Evolutionary conservation across 2,888 invertebrate species (phyloP).

Genomic region (Clostera curtula): DNA sequence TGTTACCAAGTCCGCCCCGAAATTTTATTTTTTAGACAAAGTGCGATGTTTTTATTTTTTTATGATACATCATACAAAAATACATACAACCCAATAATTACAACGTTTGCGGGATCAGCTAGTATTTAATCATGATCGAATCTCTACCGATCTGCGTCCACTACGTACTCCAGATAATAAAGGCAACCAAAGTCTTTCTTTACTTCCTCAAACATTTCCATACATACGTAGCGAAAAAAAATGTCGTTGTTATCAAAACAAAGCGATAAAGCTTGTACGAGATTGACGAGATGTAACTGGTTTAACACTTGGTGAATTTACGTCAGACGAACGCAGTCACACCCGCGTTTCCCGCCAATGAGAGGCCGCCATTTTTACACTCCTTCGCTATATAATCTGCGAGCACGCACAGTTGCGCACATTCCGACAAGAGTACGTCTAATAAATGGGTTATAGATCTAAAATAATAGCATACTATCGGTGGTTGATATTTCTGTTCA

Average conservation of each 20-base stretch:
- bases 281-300: constrained; percentile 19
- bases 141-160: too few relatives aligned
- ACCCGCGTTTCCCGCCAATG: constrained; percentile 64
- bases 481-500: constrained; percentile 71
- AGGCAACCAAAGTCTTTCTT: too few relatives aligned
- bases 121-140: too few relatives aligned
- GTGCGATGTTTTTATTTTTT: too few relatives aligned
- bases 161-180: too few relatives aligned
- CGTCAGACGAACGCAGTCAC: constrained; percentile 40
- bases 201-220: too few relatives aligned
- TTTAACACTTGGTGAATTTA: constrained; percentile 13
- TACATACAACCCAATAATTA: too few relatives aligned
- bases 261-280: constrained; percentile 19
- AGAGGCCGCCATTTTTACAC: constrained; percentile 37
- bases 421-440: constrained; percentile 25
- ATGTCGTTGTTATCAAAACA: constrained; percentile 26
- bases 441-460: constrained; percentile 67
- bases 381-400: constrained; percentile 52
- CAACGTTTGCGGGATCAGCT: too few relatives aligned
- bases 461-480: constrained; percentile 59
- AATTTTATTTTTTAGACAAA: too few relatives aligned
- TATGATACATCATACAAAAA: too few relatives aligned
- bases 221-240: too few relatives aligned
- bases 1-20: too few relatives aligned
- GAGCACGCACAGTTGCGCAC: constrained; percentile 34